Evolutionary conservation across 2,888 invertebrate genomes (phyloP).

Genomic region (Gnatocerus cornutus): DNA sequence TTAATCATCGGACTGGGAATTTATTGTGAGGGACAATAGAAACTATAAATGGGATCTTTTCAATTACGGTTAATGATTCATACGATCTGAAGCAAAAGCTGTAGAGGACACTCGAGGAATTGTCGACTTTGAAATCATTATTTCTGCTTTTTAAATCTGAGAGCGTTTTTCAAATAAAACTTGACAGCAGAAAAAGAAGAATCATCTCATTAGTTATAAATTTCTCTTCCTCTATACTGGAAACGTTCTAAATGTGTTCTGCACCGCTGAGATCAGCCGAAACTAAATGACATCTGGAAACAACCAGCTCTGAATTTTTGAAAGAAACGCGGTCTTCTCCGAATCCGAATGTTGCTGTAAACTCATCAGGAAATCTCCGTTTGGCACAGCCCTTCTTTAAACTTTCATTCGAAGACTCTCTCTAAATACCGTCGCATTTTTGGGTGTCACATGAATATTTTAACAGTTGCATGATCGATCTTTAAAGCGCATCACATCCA

Average conservation of each 20-base stretch:
- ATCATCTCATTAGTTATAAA: too few species aligned
- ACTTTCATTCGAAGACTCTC: conserved; percentile 14
- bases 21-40: neutral
- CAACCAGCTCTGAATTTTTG: conserved; percentile 15
- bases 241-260: neutral
- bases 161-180: neutral
- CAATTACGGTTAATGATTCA: conserved; percentile 10
- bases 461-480: conserved; percentile 32
- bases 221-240: too few species aligned
- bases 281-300: conserved; percentile 7
- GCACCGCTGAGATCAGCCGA: conserved; percentile 1
- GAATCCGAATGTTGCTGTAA: conserved; percentile 19
- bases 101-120: neutral
- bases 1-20: neutral
- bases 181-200: too few species aligned
- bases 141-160: neutral
- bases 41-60: conserved; percentile 1
- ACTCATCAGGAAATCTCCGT: conserved; percentile 33
- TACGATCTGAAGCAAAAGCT: neutral
- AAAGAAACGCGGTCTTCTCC: conserved; percentile 1
- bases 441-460: conserved; percentile 27
- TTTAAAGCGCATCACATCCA: conserved; percentile 31
- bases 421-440: conserved; percentile 31
- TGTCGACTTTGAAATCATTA: conserved; percentile 1
- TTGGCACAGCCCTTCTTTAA: conserved; percentile 18